These are phyloP conservation scores for Drosophila neotestacea DNA, from an alignment of 2,888 invertebrate genomes.

Conservation along the genomic window DNA sequence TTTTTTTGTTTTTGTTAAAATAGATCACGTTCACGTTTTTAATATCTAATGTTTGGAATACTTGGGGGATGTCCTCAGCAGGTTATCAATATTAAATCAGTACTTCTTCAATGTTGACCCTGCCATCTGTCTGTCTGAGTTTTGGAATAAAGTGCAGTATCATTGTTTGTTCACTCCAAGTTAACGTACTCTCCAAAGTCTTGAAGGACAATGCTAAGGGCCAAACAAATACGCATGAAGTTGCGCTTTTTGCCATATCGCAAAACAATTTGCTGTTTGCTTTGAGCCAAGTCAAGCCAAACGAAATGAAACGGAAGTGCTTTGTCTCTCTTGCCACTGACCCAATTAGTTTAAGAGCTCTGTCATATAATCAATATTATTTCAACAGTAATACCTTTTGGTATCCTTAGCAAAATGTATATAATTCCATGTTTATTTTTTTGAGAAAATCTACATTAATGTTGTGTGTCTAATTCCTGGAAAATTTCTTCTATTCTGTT, in stretches of 20 bases:
- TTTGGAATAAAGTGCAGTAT: conserved; percentile 56
- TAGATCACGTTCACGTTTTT: conserved; percentile 25
- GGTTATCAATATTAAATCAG: conserved; percentile 57
- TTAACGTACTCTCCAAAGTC: conserved; percentile 19
- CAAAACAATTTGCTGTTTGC: conserved; percentile 55
- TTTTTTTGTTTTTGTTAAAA: conserved; percentile 3
- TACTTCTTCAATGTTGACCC: conserved; percentile 26
- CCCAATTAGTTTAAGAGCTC: conserved; percentile 66
- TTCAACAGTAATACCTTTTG: conserved; percentile 21
- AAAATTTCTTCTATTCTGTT: conserved; percentile 19
- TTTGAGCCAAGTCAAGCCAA: conserved; percentile 44
- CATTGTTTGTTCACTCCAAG: conserved; percentile 56
- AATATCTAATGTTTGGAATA: conserved; percentile 33
- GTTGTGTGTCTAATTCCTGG: conserved; percentile 2
- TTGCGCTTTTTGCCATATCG: conserved; percentile 63
- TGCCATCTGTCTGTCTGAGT: conserved; percentile 6
- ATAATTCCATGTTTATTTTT: conserved; percentile 14
- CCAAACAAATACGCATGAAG: conserved; percentile 72
- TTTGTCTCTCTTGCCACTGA: conserved; percentile 50
- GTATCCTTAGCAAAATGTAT: neutral
- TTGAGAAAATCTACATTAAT: conserved; percentile 13
- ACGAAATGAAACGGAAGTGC: conserved; percentile 11
- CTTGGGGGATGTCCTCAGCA: neutral
- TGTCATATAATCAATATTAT: conserved; percentile 47
- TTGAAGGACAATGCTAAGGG: conserved; percentile 29